Percentiles rank a stretch among this genome's conserved stretches.
Conservation (phyloP, 2,797 vertebrate species). For the Acanthurus lineatus region DNA sequence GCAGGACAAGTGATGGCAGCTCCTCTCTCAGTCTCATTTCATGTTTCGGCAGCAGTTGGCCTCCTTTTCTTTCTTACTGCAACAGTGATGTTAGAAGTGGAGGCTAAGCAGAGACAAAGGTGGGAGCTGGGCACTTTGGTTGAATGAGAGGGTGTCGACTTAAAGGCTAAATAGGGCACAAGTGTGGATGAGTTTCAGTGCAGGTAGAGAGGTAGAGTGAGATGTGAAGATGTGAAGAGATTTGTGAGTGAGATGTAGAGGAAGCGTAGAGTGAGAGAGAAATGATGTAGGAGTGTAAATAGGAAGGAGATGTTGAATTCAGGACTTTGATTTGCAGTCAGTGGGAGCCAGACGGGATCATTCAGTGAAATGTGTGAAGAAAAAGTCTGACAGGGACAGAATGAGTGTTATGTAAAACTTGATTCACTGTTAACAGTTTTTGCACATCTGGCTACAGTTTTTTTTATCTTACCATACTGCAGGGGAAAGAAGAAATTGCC, state of each 20-base stretch:
- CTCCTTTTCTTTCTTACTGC: constrained; percentile 39
- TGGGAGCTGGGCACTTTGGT: constrained; percentile 16
- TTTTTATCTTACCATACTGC: constrained; percentile 4
- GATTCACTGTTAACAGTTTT: background rate
- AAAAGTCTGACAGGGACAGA: constrained; percentile 2
- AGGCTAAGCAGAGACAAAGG: constrained; percentile 31
- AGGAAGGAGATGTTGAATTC: background rate
- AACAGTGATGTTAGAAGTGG: constrained; percentile 7
- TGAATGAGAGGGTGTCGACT: constrained; percentile 16
- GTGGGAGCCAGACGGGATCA: constrained; percentile 7
- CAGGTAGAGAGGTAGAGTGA: background rate
- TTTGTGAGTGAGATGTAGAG: background rate
- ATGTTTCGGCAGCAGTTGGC: constrained; percentile 18
- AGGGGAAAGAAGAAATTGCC: background rate
- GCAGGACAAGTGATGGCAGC: constrained; percentile 52
- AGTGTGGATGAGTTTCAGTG: background rate
- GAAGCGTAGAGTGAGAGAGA: background rate
- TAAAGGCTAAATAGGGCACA: background rate
- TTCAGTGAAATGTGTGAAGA: constrained; percentile 4
- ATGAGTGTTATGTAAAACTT: constrained; percentile 25
- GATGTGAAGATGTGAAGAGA: background rate
- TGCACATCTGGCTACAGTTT: background rate
- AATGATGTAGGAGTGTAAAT: background rate
- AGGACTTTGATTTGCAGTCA: constrained; percentile 20
- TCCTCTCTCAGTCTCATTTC: constrained; percentile 25